Evolutionary conservation across 2,888 invertebrate species (phyloP).

Genomic region (Hecatera dysodea): DNA sequence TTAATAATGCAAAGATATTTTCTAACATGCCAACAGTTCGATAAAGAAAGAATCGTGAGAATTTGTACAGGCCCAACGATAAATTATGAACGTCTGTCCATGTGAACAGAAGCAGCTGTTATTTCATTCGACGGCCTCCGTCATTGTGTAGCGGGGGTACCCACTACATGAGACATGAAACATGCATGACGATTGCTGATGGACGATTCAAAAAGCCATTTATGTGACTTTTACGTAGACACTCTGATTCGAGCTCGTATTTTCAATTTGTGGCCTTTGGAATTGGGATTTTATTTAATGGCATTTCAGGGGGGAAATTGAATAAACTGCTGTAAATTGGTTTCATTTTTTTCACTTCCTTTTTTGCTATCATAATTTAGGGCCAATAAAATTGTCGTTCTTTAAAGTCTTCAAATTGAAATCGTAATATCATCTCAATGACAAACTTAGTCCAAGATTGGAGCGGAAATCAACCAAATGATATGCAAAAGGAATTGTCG

Average conservation of each 20-base stretch:
- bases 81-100: conserved; percentile 48
- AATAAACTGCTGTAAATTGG: background rate
- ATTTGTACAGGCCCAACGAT: conserved; percentile 32
- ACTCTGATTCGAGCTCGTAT: conserved; percentile 8
- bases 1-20: conserved; percentile 43
- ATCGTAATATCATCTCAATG: too few species aligned
- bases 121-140: conserved; percentile 21
- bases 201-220: conserved; percentile 28
- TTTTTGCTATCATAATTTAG: background rate
- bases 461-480: too few species aligned
- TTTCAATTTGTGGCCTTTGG: background rate
- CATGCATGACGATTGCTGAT: conserved; percentile 27
- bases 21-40: conserved; percentile 36
- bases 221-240: background rate
- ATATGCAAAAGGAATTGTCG: too few species aligned
- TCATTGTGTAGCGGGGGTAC: background rate
- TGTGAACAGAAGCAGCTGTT: conserved; percentile 49
- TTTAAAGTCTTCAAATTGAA: too few species aligned
- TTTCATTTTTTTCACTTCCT: too few species aligned
- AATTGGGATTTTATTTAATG: background rate
- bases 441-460: too few species aligned
- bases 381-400: too few species aligned
- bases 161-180: conserved; percentile 42
- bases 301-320: background rate
- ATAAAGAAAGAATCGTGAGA: conserved; percentile 49